Evolutionary conservation across 2,797 vertebrate genomes (phyloP).

Genomic region (Tenualosa thibaudeaui): DNA sequence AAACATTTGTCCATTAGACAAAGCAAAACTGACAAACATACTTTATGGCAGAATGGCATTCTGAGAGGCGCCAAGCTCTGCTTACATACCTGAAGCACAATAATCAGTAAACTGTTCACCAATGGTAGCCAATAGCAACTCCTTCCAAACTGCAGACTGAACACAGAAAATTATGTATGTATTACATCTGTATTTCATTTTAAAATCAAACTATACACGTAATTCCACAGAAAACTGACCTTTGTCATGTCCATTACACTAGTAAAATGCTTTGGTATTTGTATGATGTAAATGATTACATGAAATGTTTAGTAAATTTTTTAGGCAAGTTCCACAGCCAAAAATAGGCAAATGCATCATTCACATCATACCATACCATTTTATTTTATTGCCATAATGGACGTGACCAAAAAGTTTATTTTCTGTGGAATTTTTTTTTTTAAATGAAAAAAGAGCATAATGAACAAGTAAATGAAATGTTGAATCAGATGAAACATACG

Average conservation of each 20-base stretch:
- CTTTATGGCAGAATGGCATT: neutral
- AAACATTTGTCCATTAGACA: neutral
- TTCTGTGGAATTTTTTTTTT: neutral
- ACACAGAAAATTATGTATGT: neutral
- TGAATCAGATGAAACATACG: conserved; percentile 70
- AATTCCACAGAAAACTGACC: neutral
- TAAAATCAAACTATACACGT: neutral
- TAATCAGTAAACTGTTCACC: conserved; percentile 94
- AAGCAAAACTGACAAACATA: neutral
- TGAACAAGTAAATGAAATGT: neutral
- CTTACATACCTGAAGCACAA: conserved; percentile 83
- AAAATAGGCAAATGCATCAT: too few relatives aligned
- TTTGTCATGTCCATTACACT: too few relatives aligned
- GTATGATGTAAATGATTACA: too few relatives aligned
- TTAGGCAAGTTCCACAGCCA: too few relatives aligned
- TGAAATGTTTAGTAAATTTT: too few relatives aligned
- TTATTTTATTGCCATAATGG: too few relatives aligned
- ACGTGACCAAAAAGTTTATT: neutral
- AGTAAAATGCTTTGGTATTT: too few relatives aligned
- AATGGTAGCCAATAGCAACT: conserved; percentile 89
- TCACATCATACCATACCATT: too few relatives aligned
- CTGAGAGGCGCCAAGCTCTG: neutral
- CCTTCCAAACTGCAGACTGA: conserved; percentile 81
- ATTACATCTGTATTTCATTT: neutral
- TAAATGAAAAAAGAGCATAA: neutral